A percentile compares a stretch with the other conserved stretches of the same genome.
Conservation (phyloP, 1,140 invertebrate species). For the Drosophila paulistorum region DNA sequence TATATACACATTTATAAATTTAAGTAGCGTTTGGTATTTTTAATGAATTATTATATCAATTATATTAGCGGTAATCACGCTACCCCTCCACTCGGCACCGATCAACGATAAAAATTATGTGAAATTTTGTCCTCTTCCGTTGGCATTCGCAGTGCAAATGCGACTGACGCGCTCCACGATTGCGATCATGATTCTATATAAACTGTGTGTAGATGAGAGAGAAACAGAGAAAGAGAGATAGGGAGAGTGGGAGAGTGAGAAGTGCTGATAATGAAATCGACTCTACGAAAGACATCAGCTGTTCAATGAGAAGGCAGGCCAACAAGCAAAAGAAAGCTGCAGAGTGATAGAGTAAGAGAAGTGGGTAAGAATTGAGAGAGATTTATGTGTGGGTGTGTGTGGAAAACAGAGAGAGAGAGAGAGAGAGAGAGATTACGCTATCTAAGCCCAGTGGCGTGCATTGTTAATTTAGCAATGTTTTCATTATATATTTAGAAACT, state of each 20-base stretch:
- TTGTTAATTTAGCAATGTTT: slow-evolving; percentile 32
- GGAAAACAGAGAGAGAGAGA: background rate
- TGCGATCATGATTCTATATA: slow-evolving; percentile 23
- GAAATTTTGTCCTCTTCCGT: slow-evolving; percentile 18
- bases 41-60: slow-evolving; percentile 25
- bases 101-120: background rate
- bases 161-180: slow-evolving; percentile 25
- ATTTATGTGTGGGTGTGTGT: background rate
- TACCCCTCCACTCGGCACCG: background rate
- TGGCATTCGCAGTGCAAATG: slow-evolving; percentile 30
- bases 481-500: slow-evolving; percentile 8
- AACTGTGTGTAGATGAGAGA: slow-evolving; percentile 6
- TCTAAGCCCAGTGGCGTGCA: slow-evolving; percentile 35
- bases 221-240: background rate
- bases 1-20: background rate
- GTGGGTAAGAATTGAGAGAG: slow-evolving; percentile 3
- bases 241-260: slow-evolving; percentile 9
- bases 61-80: background rate
- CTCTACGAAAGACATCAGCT: slow-evolving; percentile 28
- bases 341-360: slow-evolving; percentile 4
- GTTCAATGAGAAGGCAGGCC: slow-evolving; percentile 2
- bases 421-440: slow-evolving; percentile 11
- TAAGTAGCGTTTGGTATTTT: slow-evolving; percentile 8
- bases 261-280: slow-evolving; percentile 33
- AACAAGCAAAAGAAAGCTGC: background rate